Conservation (phyloP, 1,140 invertebrate species). For the Venustaconcha ellipsiformis region DNA sequence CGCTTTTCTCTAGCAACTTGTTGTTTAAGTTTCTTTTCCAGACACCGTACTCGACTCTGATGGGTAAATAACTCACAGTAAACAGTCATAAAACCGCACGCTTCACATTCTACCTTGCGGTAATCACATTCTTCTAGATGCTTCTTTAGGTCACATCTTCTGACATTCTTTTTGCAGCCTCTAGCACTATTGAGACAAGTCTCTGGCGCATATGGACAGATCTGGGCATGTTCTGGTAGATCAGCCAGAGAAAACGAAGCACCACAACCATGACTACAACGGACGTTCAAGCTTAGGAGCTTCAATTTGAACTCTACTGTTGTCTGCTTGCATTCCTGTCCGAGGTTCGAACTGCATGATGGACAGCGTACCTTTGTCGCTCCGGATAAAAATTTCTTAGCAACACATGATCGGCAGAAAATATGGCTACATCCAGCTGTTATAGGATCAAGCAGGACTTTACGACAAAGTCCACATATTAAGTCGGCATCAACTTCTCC, state of each 20-base stretch:
- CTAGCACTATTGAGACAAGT: conserved; percentile 38
- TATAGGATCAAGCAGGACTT: conserved; percentile 53
- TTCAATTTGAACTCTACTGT: conserved; percentile 42
- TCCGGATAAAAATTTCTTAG: conserved; percentile 15
- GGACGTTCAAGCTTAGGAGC: conserved; percentile 39
- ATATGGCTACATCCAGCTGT: conserved; percentile 42
- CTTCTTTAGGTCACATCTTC: conserved; percentile 34
- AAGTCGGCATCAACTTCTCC: conserved; percentile 36
- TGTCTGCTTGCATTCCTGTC: conserved; percentile 11
- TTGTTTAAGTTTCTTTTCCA: conserved; percentile 53
- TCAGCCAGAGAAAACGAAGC: conserved; percentile 37
- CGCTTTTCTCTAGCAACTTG: conserved; percentile 45
- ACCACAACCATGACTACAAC: conserved; percentile 52
- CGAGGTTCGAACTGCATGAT: conserved; percentile 33
- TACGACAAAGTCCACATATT: conserved; percentile 45
- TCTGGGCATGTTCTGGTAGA: conserved; percentile 48
- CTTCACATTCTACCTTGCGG: conserved; percentile 51
- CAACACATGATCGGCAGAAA: conserved; percentile 46
- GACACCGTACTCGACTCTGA: conserved; percentile 47
- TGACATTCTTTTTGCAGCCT: conserved; percentile 47
- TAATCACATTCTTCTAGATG: conserved; percentile 51
- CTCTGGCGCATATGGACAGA: conserved; percentile 46
- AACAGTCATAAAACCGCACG: conserved; percentile 45
- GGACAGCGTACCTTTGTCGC: conserved; percentile 35
- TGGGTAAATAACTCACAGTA: conserved; percentile 52